Evolutionary conservation across 2,797 vertebrate species (phyloP), one percentile per base, ranked within the genome.

Genomic region (Coregonus sp.): DNA sequence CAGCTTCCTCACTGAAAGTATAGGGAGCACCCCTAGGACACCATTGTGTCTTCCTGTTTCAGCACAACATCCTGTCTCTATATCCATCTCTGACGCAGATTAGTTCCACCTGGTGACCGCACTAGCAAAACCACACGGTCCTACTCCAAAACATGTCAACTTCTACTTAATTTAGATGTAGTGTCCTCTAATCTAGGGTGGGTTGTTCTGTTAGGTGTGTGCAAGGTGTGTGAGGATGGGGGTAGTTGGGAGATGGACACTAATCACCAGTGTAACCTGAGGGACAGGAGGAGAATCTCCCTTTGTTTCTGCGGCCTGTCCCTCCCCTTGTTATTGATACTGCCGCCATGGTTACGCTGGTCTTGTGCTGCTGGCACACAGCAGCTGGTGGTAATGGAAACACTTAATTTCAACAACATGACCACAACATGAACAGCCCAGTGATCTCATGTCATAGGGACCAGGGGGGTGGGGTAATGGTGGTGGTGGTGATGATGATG

Each of bases 221-320:
- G 75, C 25, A 25, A 25, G 25, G 25, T 77, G 56, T 40, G 68
- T 66, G 29, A 31, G 31, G 78, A 76, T 80, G 65, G 14, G 78
- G 77, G 31, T 5, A 75, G 77, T 20, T 63, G 66, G 79, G 33
- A 78, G 78, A 71, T 81, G 47, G 76, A 37, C 70, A 76, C 79
- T 84, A 89, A 89, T 91, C 80, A 91, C 83, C 87, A 88, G 85
- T 87, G 90, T 91, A 92, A 92, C 89, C 85, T 82, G 87, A 92
- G 88, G 88, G 86, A 81, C 83, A 85, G 35, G 82, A 86, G 87
- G 88, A 92, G 88, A 91, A 89, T 88, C 86, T 85, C 90, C 89
- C 90, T 89, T 91, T 93, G 90, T 91, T 85, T 81, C 86, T 77
- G 82, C 20, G 81, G 76, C 70, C 81, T 54, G 74, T 80, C 83